Base-by-base conservation (phyloP, 2,888 invertebrate genomes). In the Autographa pulchrina region DNA sequence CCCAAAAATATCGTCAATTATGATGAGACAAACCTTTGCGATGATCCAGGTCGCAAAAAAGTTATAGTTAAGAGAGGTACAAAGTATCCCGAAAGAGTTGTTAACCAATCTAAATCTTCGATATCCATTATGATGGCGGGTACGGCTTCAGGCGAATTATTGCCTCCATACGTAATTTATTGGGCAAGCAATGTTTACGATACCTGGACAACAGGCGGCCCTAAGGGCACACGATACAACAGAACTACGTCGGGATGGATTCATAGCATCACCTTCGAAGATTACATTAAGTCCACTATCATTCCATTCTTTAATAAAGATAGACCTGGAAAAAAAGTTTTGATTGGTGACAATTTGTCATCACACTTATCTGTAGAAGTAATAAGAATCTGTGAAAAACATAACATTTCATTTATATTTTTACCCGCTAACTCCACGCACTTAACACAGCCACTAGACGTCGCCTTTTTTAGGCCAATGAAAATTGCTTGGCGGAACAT, bases 291-390 rank as follows among this genome's bases (percentile, higher is more conserved):
- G 41, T 43, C 41, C 9, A 43, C 9, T 43, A 9, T 43, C 6
- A 43, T 43, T 43, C 41, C 41, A 43, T 43, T 43, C 41, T 43
- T 65, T n/a, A n/a, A n/a, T 69, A 67, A 63, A 43, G 41, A 43
- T 43, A 43, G 9, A 43, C 41, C 41, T 9, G 41, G 41, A 43
- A 43, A 43, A 43, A n/a, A 59, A 32, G 61, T n/a, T 65, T 43
- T 43, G 41, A n/a, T n/a, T n/a, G n/a, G n/a, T n/a, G n/a, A n/a
- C n/a, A n/a, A n/a, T n/a, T n/a, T n/a, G n/a, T 43, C 41, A 9
- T 43, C 41, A 4, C 41, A 43, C 9, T 43, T 43, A 43, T 43
- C 41, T 7, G 9, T 43, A 14, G 41, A 43, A 43, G 41, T 43
- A 9, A 43, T 43, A 14, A 43, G 41, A 32, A 7, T 32, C 7